phyloP scores from a whole-genome alignment of 2,113 vertebrate species.

The Ochotona curzoniae region DNA sequence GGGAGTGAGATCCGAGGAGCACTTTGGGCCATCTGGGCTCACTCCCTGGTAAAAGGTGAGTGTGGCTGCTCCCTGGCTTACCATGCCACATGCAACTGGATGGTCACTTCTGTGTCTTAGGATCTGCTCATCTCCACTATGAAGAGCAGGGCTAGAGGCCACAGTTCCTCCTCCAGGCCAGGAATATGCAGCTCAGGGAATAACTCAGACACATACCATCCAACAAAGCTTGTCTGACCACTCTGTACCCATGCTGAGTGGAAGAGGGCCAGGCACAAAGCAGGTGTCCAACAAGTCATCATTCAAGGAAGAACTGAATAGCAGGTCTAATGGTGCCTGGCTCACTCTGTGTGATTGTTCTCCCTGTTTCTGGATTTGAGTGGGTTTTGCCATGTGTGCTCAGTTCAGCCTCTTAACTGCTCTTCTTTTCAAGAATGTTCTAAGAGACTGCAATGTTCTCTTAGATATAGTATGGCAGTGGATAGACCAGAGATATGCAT shows the following conservation, averaged over 20 bases:
- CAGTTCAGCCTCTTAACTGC: background rate
- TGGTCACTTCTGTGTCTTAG: background rate
- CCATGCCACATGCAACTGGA: rapidly evolving
- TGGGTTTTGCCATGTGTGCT: background rate
- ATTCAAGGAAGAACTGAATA: background rate
- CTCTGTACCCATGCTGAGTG: background rate
- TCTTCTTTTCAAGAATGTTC: background rate
- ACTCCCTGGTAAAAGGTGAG: background rate
- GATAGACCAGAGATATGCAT: background rate
- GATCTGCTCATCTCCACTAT: background rate
- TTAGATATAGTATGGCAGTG: background rate
- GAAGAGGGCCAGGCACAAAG: background rate
- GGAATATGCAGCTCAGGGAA: background rate
- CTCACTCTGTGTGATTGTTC: background rate
- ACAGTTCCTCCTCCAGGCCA: background rate
- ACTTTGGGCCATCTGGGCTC: background rate
- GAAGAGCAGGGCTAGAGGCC: background rate
- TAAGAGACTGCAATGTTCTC: too few species aligned
- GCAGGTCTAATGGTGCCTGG: background rate
- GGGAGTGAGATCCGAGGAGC: background rate
- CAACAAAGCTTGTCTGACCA: background rate
- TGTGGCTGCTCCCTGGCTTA: rapidly evolving
- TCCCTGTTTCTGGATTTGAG: background rate
- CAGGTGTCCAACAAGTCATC: background rate
- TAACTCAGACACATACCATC: background rate